Evolutionary conservation across 92 coral and sea anemone species (phyloP).

Genomic region (Umimayanthus kanabou): DNA sequence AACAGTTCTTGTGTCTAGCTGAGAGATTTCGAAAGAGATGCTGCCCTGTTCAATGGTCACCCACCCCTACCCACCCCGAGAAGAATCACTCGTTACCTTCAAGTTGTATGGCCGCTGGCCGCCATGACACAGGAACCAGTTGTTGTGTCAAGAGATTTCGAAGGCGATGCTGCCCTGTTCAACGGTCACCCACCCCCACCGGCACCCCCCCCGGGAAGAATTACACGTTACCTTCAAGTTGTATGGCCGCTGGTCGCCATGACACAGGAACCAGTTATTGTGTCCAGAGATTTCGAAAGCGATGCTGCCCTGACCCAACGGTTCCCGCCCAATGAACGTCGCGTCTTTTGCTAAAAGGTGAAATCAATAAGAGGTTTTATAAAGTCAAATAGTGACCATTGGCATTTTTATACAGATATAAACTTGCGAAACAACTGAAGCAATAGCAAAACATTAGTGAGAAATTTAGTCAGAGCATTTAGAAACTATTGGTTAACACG

Average conservation of each 20-base stretch:
- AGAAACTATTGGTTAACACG: neutral
- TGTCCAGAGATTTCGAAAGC: slow-evolving; percentile 84
- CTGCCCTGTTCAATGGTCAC: too few species aligned
- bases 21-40: too few species aligned
- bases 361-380: neutral
- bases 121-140: slow-evolving; percentile 92
- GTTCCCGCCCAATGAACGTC: slow-evolving; percentile 75
- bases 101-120: slow-evolving; percentile 64
- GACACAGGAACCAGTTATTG: slow-evolving; percentile 92
- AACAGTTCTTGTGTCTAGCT: too few species aligned
- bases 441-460: neutral
- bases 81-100: too few species aligned
- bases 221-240: slow-evolving; percentile 39
- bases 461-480: too few species aligned
- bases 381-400: neutral
- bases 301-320: slow-evolving; percentile 67
- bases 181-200: slow-evolving; percentile 70
- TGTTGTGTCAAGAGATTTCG: slow-evolving; percentile 82
- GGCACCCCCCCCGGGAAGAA: too few species aligned
- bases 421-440: neutral
- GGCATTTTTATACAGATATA: neutral
- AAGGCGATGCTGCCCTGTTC: slow-evolving; percentile 69
- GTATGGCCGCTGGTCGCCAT: slow-evolving; percentile 64
- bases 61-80: too few species aligned
- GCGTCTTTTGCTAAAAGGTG: slow-evolving; percentile 79